These are phyloP conservation scores for Temnopleurus reevesii DNA, from an alignment of 53 echinoderm and acorn worm species.

Conservation along the genomic window DNA sequence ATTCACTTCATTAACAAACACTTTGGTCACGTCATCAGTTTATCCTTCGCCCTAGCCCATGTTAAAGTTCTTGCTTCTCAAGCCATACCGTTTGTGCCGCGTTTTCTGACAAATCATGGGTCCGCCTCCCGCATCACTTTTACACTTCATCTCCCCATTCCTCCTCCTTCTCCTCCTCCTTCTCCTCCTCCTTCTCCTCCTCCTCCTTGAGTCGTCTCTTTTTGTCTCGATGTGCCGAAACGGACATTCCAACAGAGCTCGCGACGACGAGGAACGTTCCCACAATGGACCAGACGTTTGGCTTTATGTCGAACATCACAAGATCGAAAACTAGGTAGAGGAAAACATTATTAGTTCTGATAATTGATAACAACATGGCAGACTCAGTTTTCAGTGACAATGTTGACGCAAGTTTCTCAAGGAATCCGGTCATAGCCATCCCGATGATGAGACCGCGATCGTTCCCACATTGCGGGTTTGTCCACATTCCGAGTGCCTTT, in stretches of 20 bases:
- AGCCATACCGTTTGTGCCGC: too few species aligned
- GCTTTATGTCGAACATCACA: background rate
- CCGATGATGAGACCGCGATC: conserved; percentile 20
- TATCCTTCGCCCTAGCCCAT: too few species aligned
- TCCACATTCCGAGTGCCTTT: conserved; percentile 9
- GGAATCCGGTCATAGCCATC: background rate
- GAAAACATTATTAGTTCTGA: background rate
- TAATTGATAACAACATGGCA: background rate
- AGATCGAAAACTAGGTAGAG: background rate
- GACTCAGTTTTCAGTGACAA: background rate
- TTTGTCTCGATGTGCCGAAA: background rate
- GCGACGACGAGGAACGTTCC: background rate
- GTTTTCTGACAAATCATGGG: too few species aligned
- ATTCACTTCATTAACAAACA: too few species aligned
- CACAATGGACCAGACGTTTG: background rate
- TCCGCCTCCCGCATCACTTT: too few species aligned
- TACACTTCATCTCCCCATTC: too few species aligned
- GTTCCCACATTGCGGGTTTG: conserved; percentile 46
- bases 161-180: too few species aligned
- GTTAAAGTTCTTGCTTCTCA: too few species aligned
- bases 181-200: too few species aligned
- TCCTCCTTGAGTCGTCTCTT: background rate
- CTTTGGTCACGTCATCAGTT: too few species aligned
- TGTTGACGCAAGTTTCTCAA: background rate
- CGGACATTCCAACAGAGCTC: background rate